Conservation (phyloP, 92 coral and sea anemone species). For the Porites cylindrica region DNA sequence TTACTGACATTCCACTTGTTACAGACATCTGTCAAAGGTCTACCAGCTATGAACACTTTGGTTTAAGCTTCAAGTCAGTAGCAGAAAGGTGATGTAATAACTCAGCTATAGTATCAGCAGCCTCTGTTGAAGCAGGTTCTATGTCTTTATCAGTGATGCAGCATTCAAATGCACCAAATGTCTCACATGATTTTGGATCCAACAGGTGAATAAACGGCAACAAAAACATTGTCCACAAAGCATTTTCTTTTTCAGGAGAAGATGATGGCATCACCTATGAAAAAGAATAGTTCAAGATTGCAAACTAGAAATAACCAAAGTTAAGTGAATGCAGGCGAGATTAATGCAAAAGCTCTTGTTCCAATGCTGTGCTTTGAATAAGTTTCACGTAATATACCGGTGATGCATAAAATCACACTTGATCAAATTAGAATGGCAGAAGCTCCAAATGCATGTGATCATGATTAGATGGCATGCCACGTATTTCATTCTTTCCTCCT, state of each 20-base stretch:
- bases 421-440: no score
- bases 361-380: no score
- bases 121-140: neutral
- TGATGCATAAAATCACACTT: no score
- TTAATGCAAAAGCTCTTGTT: neutral
- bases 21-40: no score
- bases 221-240: constrained; percentile 74
- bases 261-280: constrained; percentile 83
- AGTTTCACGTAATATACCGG: no score
- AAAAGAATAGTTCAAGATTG: neutral
- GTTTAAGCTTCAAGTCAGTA: neutral
- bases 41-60: neutral
- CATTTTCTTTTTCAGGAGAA: constrained; percentile 65
- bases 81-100: neutral
- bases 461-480: no score
- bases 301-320: neutral
- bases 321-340: no score
- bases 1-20: neutral
- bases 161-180: constrained; percentile 45
- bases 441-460: no score
- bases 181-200: constrained; percentile 30
- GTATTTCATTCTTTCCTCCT: no score
- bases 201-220: constrained; percentile 73
- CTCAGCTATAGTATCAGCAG: constrained; percentile 2
- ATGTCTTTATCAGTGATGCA: constrained; percentile 39